phyloP scores from a whole-genome alignment of 92 coral and sea anemone genomes.

The Diadumene lineata region DNA sequence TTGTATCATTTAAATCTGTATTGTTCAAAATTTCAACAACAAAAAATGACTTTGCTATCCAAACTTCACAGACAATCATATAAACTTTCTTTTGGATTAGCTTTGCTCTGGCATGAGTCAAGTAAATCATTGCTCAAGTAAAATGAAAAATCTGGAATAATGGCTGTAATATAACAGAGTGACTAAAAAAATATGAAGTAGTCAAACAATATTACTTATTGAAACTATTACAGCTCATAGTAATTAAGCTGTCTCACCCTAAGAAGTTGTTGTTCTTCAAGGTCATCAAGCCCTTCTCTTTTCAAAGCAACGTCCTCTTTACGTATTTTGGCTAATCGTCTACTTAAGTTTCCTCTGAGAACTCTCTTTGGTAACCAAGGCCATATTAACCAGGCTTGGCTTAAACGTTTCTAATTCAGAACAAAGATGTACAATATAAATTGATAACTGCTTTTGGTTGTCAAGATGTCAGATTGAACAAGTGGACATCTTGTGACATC shows the following conservation, averaged over 20 bases:
- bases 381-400: conserved; percentile 82
- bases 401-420: conserved; percentile 68
- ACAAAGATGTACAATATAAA: neutral
- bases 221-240: no score
- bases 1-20: no score
- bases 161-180: no score
- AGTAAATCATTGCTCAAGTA: no score
- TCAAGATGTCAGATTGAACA: neutral
- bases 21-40: no score
- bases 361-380: conserved; percentile 87
- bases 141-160: no score
- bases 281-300: conserved; percentile 80
- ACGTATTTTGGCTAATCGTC: conserved; percentile 56
- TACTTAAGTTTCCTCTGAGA: conserved; percentile 68
- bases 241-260: conserved; percentile 48
- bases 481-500: neutral
- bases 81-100: no score
- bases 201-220: no score
- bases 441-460: neutral
- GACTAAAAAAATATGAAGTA: no score
- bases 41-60: no score
- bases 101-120: no score
- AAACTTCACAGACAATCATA: no score
- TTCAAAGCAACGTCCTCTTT: conserved; percentile 90
- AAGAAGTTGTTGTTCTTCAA: conserved; percentile 66